Evolutionary conservation across 2,113 vertebrate species (phyloP).

Genomic region (Leucoraja erinaceus): DNA sequence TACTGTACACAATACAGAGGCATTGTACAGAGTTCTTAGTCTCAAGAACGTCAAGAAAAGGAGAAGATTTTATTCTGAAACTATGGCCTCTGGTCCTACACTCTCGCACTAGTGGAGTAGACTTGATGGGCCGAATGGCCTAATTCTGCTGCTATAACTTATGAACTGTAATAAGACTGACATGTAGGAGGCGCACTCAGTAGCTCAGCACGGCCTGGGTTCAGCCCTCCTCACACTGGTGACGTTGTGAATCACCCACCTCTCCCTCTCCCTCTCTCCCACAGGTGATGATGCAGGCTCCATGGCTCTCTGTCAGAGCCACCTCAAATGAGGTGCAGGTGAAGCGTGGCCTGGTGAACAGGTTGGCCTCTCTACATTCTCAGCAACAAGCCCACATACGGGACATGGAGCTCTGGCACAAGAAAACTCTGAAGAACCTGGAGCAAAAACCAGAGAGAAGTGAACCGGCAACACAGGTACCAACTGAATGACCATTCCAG

Average conservation of each 20-base stretch:
- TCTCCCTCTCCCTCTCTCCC: not conserved
- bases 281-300: constrained; percentile 34
- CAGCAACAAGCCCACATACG: not conserved
- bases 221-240: not conserved
- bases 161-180: too few relatives aligned
- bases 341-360: not conserved
- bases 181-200: too few relatives aligned
- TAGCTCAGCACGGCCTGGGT: too few relatives aligned
- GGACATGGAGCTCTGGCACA: not conserved
- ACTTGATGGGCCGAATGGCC: too few relatives aligned
- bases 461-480: not conserved
- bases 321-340: not conserved
- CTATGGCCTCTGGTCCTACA: too few relatives aligned
- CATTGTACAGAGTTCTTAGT: not conserved
- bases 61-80: not conserved
- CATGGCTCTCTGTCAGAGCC: not conserved
- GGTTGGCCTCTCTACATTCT: not conserved
- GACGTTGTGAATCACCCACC: not conserved
- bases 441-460: not conserved
- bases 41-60: not conserved
- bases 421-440: not conserved
- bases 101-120: too few relatives aligned
- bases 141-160: too few relatives aligned
- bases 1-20: not conserved
- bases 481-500: too few relatives aligned